Evolutionary conservation across 2,888 invertebrate genomes (phyloP), one percentile per base, ranked within the genome.

Genomic region (Pogonocherus hispidulus): DNA sequence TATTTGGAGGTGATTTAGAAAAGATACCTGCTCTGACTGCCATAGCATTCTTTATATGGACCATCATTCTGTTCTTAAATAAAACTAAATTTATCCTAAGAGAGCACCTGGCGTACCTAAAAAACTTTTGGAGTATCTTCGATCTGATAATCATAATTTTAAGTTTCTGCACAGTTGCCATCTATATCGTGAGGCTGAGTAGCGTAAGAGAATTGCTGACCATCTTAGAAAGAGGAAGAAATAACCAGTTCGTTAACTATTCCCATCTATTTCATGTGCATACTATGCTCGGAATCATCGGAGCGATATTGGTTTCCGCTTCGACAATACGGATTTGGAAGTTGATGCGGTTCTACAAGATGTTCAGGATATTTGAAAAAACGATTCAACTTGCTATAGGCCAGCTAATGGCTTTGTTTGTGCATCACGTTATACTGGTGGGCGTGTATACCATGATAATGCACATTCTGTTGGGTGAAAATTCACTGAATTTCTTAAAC

Each of bases 71-170:
- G 5, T 56, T 67, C 2, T 27, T 72, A 2, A 72, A 73, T 59
- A 65, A 69, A 16, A 32, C 64, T 1, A 41, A 66, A 20, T 73
- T 71, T 52, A 49, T 78, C 14, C 5, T 62, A 0, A 71, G 59
- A 51, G 56, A 68, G 6, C 41, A 54, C 16, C 49, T 44, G 14
- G 46, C 23, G 5, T 71, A 72, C 19, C 70, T 73, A 49, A 71
- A 67, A 20, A 68, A 76, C 23, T 6, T 73, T 2, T 80, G 78
- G 79, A 67, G 73, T 0, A 16, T 76, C 20, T 56, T 78, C 16
- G 80, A 80, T 52, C n/a, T 78, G 16, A 6, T 72, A 6, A 80
- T 80, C 62, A 75, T 76, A n/a, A 14, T 70, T 2, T 56, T 76
- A 47, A 78, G 73, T 20, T 11, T 74, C 3, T 22, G 55, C 1